Conservation (phyloP, 2,797 vertebrate genomes). For the Scleropages formosus region DNA sequence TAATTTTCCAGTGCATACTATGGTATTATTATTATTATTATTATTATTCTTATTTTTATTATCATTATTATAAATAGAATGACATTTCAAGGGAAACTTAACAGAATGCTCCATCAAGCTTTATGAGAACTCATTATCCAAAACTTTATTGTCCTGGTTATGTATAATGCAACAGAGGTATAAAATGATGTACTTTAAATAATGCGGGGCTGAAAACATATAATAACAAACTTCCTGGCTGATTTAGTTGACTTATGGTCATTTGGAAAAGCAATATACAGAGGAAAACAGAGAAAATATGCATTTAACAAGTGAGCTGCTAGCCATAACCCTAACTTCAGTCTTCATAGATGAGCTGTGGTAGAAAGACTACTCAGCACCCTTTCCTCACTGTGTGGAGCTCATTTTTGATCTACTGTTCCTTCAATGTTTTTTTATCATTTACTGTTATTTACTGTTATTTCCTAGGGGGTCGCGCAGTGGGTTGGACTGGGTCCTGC, state of each 20-base stretch:
- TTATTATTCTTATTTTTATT: no score
- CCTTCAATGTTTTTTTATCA: no score
- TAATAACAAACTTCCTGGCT: not conserved
- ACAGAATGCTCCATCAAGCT: slow-evolving; percentile 17
- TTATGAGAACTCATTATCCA: not conserved
- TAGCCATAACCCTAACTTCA: not conserved
- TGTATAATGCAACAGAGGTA: slow-evolving; percentile 16
- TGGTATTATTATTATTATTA: slow-evolving; percentile 8
- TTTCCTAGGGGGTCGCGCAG: no score
- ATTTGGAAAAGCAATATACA: slow-evolving; percentile 6
- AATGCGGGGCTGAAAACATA: not conserved
- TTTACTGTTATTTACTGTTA: no score
- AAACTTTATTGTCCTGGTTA: slow-evolving; percentile 15
- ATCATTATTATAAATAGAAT: not conserved
- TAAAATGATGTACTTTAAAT: not conserved
- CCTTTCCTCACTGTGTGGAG: no score
- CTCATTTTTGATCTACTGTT: no score
- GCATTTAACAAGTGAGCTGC: not conserved
- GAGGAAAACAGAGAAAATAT: not conserved
- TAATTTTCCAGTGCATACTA: not conserved
- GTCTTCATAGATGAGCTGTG: not conserved
- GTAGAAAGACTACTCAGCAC: not conserved
- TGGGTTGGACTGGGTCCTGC: no score
- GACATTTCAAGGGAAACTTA: slow-evolving; percentile 1
- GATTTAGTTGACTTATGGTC: not conserved